Conservation (phyloP, 2,797 vertebrate genomes). For the Alouatta caraya region DNA sequence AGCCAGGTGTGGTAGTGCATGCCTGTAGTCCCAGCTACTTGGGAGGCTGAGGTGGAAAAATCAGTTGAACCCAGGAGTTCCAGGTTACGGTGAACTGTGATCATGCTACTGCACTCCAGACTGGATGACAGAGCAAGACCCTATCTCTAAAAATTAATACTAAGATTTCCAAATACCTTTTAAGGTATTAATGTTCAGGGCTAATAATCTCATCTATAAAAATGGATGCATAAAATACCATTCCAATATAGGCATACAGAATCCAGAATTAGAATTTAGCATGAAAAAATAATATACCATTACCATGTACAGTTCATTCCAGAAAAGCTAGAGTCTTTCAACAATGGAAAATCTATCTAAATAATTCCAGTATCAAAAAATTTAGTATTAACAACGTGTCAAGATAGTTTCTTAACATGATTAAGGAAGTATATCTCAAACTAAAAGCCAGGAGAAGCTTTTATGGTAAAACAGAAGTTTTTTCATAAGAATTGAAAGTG, state of each 20-base stretch:
- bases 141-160: background rate
- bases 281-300: background rate
- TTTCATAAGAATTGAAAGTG: background rate
- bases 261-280: background rate
- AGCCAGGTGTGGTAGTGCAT: background rate
- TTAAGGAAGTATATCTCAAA: background rate
- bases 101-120: background rate
- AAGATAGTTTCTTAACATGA: background rate
- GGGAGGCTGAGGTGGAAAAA: background rate
- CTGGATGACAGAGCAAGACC: background rate
- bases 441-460: background rate
- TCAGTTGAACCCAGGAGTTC: background rate
- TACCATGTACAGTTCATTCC: background rate
- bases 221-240: background rate
- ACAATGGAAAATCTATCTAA: slow-evolving; percentile 2
- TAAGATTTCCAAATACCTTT: slow-evolving; percentile 23
- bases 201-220: background rate
- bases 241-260: background rate
- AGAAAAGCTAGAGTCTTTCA: background rate
- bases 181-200: background rate
- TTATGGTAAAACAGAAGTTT: background rate
- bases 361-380: background rate
- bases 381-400: background rate
- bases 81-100: background rate
- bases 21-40: background rate